Evolutionary conservation across 2,888 invertebrate species (phyloP).

Genomic region (Lepas anatifera): DNA sequence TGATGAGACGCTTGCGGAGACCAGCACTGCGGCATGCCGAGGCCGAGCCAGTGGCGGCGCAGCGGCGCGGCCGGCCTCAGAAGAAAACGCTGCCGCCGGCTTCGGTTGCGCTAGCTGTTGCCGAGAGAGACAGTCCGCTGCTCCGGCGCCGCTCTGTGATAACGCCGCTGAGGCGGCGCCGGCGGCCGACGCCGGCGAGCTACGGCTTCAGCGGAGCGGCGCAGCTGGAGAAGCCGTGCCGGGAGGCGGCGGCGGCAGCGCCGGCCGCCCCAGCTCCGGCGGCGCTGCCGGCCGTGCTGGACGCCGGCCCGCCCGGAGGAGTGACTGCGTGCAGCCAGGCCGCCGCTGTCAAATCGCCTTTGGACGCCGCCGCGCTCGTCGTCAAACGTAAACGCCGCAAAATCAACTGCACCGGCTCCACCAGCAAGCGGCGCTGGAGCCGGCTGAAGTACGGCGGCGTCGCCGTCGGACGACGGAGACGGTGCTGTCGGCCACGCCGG

Average conservation of each 20-base stretch:
- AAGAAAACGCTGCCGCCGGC: neutral
- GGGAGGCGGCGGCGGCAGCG: neutral
- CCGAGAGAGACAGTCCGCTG: too few relatives aligned
- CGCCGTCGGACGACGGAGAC: neutral
- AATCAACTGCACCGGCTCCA: constrained; percentile 77
- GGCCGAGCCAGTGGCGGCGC: too few relatives aligned
- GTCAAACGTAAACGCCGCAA: constrained; percentile 43
- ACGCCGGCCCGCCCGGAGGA: neutral
- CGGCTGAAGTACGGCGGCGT: neutral
- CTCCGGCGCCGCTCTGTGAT: too few relatives aligned
- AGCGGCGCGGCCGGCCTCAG: neutral
- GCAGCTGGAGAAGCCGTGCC: neutral
- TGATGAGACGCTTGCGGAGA: too few relatives aligned
- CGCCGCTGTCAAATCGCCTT: neutral
- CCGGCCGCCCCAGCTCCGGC: neutral
- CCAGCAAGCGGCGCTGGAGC: constrained; percentile 59
- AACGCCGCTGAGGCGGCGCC: too few relatives aligned
- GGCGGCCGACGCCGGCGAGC: too few relatives aligned
- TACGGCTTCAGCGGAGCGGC: too few relatives aligned
- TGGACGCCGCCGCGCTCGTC: neutral
- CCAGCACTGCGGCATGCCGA: too few relatives aligned
- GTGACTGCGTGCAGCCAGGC: neutral
- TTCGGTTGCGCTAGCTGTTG: too few relatives aligned
- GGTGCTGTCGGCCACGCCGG: neutral
- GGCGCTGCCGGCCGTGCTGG: neutral